These are phyloP conservation scores for Gallinago paraguaiae DNA, from an alignment of 2,113 vertebrate species.

Conservation along the genomic window DNA sequence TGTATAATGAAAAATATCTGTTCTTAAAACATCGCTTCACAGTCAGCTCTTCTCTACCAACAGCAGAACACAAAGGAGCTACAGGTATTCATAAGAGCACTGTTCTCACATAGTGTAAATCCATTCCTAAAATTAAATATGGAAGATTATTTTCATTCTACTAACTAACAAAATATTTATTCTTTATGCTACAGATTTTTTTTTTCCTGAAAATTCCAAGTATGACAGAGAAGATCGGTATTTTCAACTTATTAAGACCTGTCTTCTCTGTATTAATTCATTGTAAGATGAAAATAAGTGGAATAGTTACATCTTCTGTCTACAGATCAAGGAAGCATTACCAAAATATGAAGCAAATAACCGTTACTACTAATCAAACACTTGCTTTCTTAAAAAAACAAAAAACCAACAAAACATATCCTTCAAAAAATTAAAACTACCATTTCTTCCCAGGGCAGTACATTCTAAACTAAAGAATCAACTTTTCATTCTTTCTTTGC, in stretches of 20 bases:
- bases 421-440: background rate
- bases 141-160: background rate
- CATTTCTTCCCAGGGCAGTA: background rate
- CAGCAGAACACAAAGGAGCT: background rate
- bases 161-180: background rate
- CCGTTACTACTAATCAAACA: background rate
- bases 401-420: no score
- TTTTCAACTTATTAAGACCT: background rate
- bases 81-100: background rate
- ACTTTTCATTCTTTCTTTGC: background rate
- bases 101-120: background rate
- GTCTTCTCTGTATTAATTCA: background rate
- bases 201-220: background rate
- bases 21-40: background rate
- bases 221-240: background rate
- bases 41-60: background rate
- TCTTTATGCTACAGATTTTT: background rate
- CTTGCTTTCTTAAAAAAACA: background rate
- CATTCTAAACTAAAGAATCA: background rate
- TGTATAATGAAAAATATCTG: background rate
- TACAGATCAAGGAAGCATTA: background rate
- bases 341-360: background rate
- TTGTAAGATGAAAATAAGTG: background rate
- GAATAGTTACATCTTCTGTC: background rate
- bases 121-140: background rate